Base-by-base conservation (phyloP, 1,140 invertebrate species). In the Elymnias hypermnestra region DNA sequence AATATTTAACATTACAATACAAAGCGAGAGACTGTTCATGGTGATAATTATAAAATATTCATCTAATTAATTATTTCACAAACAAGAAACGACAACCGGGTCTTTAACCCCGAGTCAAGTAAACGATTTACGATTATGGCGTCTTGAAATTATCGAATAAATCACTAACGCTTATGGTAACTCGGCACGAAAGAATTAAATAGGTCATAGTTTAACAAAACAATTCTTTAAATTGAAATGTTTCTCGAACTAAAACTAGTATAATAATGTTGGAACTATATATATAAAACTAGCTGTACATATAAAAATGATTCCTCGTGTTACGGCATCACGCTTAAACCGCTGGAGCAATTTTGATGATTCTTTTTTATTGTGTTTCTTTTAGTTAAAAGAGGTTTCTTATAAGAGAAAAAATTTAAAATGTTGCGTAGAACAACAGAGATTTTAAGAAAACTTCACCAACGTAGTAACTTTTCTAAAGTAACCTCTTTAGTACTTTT, bases 11-110 rank as follows among this genome's bases (percentile, higher is more conserved):
- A 33, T 15, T 8, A 33, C 29, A 33, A 33, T 33, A 33, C 14
- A 33, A 33, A 33, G 29, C 29, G 29, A 33, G 8, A 8, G 14
- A 33, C 15, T 17, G 14, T 22, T 47, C 15, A 31, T 15, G 9
- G 36, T 31, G 17, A 31, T 47, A 38, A 39, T 46, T 38, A 46
- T 46, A 13, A 25, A 36, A 31, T 13, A 31, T 46, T 19, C 36
- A 46, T 29, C 35, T 47, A 33, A 47, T 47, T 47, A 47, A 22
- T n/a, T n/a, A n/a, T 31, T 31, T 39, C 28, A 47, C 12, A 39
- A 46, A 39, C 44, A 22, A 47, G 44, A 47, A 46, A 26, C 25
- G 33, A 47, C 44, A 39, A 22, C 13, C 35, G 23, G 44, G 44
- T 47, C 44, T 39, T 47, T 38, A 14, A 47, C 35, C 44, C 18